Evolutionary conservation across 2,888 invertebrate species (phyloP).

Genomic region (Pollenia labialis): DNA sequence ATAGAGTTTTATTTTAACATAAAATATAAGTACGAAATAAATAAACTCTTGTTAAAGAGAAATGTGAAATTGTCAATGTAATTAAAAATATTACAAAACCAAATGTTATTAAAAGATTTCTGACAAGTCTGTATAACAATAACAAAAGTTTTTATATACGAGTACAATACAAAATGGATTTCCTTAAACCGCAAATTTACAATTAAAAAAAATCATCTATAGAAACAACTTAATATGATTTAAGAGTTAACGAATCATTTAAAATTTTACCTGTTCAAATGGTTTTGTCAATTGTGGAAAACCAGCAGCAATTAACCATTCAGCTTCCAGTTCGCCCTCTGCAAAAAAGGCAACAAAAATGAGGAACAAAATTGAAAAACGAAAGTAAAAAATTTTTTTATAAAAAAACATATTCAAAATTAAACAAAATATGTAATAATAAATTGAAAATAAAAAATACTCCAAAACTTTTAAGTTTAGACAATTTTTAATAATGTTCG

Average conservation of each 20-base stretch:
- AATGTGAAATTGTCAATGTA: too few species aligned
- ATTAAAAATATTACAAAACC: too few species aligned
- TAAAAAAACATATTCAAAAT: background rate
- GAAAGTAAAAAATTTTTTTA: background rate
- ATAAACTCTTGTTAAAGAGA: background rate
- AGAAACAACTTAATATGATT: background rate
- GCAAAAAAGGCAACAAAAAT: constrained; percentile 72
- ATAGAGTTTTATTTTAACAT: too few species aligned
- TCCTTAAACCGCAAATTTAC: constrained; percentile 36
- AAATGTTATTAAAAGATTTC: too few species aligned
- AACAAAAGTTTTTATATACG: too few species aligned
- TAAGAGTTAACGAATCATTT: background rate
- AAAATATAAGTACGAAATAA: too few species aligned
- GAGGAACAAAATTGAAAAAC: constrained; percentile 2
- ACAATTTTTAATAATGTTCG: too few species aligned
- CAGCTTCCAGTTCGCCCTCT: constrained; percentile 86
- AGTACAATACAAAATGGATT: background rate
- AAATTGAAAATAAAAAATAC: background rate
- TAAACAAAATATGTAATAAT: background rate
- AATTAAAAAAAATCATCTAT: background rate
- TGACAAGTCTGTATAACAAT: too few species aligned
- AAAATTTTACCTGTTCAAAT: constrained; percentile 83
- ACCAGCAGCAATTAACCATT: constrained; percentile 86
- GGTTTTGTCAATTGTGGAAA: constrained; percentile 85
- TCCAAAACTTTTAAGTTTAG: too few species aligned